Conservation (phyloP, 2,888 invertebrate species). For the Euplagia quadripunctaria region DNA sequence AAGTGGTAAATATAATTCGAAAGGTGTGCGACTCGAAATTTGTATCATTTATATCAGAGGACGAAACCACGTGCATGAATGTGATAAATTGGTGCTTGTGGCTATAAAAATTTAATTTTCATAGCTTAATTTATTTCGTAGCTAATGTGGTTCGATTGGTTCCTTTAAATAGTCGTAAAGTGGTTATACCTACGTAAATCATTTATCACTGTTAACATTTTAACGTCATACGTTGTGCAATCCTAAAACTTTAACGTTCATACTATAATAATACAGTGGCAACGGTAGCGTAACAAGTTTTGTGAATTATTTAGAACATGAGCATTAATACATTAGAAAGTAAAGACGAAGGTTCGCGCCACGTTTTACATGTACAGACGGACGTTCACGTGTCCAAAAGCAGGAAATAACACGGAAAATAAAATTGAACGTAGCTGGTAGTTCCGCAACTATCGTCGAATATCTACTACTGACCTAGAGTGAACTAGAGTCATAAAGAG, state of each 20-base stretch:
- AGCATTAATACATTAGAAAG: conserved; percentile 55
- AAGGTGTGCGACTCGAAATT: too few species aligned
- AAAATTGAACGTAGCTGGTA: conserved; percentile 24
- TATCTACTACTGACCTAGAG: conserved; percentile 4
- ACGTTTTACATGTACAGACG: conserved; percentile 43
- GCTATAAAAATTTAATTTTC: neutral
- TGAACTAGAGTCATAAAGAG: conserved; percentile 18
- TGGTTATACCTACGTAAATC: conserved; percentile 22
- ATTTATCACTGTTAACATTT: conserved; percentile 36
- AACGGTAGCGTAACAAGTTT: conserved; percentile 41
- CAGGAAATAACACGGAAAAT: conserved; percentile 56
- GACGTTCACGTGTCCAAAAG: conserved; percentile 48
- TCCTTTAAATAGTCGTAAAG: conserved; percentile 21
- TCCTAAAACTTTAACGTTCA: conserved; percentile 36
- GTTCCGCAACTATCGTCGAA: conserved; percentile 34
- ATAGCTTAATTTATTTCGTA: neutral
- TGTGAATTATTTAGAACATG: conserved; percentile 54
- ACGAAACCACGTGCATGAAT: neutral
- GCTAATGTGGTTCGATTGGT: conserved; percentile 3
- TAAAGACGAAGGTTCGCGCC: conserved; percentile 48
- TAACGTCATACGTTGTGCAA: conserved; percentile 45
- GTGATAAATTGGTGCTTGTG: neutral
- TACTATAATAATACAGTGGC: conserved; percentile 44
- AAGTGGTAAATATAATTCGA: neutral
- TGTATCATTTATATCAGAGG: neutral